phyloP scores from a whole-genome alignment of 2,888 invertebrate genomes.

The Nezara viridula region DNA sequence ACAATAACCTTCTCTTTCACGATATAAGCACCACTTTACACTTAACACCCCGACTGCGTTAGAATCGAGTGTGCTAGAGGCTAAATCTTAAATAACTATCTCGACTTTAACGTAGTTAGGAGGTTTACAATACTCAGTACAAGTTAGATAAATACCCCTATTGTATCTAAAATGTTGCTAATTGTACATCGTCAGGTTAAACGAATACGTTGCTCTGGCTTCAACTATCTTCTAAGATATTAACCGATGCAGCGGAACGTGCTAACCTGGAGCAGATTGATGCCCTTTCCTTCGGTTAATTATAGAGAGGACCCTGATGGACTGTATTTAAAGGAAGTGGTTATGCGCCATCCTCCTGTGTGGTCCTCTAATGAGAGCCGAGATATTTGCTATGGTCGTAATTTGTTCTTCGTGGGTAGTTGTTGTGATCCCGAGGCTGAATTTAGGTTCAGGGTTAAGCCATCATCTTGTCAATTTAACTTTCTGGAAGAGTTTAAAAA shows the following conservation, averaged over 20 bases:
- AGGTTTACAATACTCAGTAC: too few relatives aligned
- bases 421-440: not conserved
- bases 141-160: too few relatives aligned
- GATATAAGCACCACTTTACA: too few relatives aligned
- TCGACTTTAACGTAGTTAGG: too few relatives aligned
- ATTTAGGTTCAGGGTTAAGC: not conserved
- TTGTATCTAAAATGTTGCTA: too few relatives aligned
- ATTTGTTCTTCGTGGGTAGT: slow-evolving; percentile 8
- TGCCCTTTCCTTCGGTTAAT: not conserved
- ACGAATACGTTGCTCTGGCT: too few relatives aligned
- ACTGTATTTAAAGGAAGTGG: slow-evolving; percentile 13
- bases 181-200: too few relatives aligned
- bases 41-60: too few relatives aligned
- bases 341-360: slow-evolving; percentile 19
- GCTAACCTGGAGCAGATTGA: slow-evolving; percentile 23
- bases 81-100: too few relatives aligned
- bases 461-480: not conserved
- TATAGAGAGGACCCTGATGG: slow-evolving; percentile 1
- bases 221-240: too few relatives aligned
- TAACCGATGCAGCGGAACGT: not conserved
- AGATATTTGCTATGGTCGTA: not conserved
- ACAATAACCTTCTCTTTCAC: too few relatives aligned
- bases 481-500: not conserved
- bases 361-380: slow-evolving; percentile 16
- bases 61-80: too few relatives aligned